A percentile compares a stretch with the other conserved stretches of the same genome.
Evolutionary conservation across 2,888 invertebrate species (phyloP).

Genomic region (Itoplectis maculator): DNA sequence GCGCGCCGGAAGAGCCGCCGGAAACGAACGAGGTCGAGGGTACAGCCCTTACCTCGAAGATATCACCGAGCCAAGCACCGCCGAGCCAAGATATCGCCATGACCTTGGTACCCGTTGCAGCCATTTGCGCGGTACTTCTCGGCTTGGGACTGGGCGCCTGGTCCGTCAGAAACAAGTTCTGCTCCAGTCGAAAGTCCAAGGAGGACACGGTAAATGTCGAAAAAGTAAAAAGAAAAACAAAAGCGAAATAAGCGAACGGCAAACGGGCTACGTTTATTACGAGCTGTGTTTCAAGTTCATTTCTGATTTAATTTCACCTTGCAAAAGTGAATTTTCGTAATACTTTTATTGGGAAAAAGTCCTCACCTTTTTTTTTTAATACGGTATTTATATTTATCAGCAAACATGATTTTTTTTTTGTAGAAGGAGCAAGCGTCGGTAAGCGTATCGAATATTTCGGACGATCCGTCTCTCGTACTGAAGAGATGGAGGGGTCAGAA

Average conservation of each 20-base stretch:
- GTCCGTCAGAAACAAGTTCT: slow-evolving; percentile 90
- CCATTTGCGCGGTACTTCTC: slow-evolving; percentile 89
- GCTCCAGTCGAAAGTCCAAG: slow-evolving; percentile 88
- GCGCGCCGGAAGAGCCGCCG: slow-evolving; percentile 59
- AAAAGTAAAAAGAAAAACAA: slow-evolving; percentile 31
- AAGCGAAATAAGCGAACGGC: slow-evolving; percentile 7
- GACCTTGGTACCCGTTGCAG: slow-evolving; percentile 90
- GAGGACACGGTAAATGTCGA: slow-evolving; percentile 89
- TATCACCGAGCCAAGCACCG: slow-evolving; percentile 76
- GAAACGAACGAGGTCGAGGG: slow-evolving; percentile 74
- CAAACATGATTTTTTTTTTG: slow-evolving; percentile 74
- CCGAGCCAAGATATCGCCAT: slow-evolving; percentile 86
- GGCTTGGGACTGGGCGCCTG: slow-evolving; percentile 89
- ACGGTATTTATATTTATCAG: not conserved
- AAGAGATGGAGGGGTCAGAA: slow-evolving; percentile 93
- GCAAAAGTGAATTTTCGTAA: not conserved
- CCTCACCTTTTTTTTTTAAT: not conserved
- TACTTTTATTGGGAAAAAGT: not conserved
- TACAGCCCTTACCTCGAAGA: slow-evolving; percentile 77
- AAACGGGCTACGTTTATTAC: slow-evolving; percentile 5
- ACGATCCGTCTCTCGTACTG: slow-evolving; percentile 89
- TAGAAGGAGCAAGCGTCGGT: slow-evolving; percentile 90
- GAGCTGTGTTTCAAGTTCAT: not conserved
- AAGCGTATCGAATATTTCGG: slow-evolving; percentile 85
- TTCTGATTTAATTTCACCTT: no score